Conservation (phyloP, 2,113 vertebrate genomes). For the Oreochromis spilurus region DNA sequence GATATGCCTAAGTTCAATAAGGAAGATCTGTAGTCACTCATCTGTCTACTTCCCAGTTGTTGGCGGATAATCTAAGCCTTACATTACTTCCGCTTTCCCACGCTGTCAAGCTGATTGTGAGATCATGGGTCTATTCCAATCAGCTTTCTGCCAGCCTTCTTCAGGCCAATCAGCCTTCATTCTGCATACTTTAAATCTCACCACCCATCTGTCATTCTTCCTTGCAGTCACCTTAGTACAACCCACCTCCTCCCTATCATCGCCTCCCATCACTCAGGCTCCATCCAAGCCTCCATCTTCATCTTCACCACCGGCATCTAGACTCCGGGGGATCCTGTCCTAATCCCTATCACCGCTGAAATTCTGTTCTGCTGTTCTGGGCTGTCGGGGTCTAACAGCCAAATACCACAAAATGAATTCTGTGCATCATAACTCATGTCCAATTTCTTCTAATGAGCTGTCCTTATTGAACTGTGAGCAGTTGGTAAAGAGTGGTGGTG, state of each 20-base stretch:
- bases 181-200: not conserved
- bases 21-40: no score
- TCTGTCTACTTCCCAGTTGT: no score
- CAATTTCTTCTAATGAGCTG: not conserved
- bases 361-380: not conserved
- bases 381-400: not conserved
- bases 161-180: not conserved
- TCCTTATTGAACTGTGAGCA: not conserved
- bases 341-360: not conserved
- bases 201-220: not conserved
- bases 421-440: not conserved
- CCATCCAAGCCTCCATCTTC: not conserved
- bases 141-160: not conserved
- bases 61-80: no score
- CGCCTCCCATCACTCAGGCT: not conserved
- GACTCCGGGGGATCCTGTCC: accelerated
- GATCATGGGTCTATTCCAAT: not conserved
- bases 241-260: not conserved
- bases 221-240: not conserved
- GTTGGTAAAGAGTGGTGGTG: not conserved
- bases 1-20: no score
- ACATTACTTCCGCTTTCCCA: no score
- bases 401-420: not conserved
- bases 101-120: no score
- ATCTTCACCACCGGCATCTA: accelerated